These are phyloP conservation scores for Craseonycteris thonglongyai DNA, from an alignment of 2,113 vertebrate genomes.

Conservation along the genomic window DNA sequence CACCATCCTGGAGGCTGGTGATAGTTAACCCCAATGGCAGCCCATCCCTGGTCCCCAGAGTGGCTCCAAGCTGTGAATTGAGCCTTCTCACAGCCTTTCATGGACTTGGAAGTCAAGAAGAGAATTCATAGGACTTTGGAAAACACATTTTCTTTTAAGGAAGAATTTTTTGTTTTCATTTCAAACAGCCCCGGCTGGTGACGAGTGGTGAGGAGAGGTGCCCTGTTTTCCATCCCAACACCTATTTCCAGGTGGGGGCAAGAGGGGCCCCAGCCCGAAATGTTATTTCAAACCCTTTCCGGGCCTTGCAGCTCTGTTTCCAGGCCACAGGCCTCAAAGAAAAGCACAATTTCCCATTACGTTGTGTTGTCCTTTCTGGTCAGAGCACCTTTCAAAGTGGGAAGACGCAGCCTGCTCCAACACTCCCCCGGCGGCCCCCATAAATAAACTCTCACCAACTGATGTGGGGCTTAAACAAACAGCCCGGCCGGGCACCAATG, in stretches of 20 bases:
- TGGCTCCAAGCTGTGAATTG: neutral
- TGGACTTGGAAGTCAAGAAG: constrained; percentile 36
- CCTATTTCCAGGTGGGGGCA: constrained; percentile 63
- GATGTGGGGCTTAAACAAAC: neutral
- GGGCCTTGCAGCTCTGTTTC: constrained; percentile 34
- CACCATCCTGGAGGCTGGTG: neutral
- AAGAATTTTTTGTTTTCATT: constrained; percentile 70
- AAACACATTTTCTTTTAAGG: constrained; percentile 59
- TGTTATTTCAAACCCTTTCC: constrained; percentile 64
- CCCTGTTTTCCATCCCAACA: constrained; percentile 68
- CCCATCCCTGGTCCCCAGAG: neutral
- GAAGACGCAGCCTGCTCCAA: neutral
- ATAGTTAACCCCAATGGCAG: no score
- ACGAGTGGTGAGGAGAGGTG: constrained; percentile 55
- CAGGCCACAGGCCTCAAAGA: constrained; percentile 36
- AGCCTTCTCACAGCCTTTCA: neutral
- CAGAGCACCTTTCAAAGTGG: constrained; percentile 39
- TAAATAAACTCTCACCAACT: neutral
- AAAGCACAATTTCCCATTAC: neutral
- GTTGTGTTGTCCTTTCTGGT: neutral
- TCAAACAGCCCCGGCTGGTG: constrained; percentile 59
- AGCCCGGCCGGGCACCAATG: neutral
- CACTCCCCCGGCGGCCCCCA: neutral
- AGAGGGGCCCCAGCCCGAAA: constrained; percentile 26
- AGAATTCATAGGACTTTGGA: constrained; percentile 48